Percentiles rank a stretch among this genome's conserved stretches.
These are phyloP conservation scores for Caenorhabditis panamensis DNA, from an alignment of 2,888 invertebrate species.

Conservation along the genomic window DNA sequence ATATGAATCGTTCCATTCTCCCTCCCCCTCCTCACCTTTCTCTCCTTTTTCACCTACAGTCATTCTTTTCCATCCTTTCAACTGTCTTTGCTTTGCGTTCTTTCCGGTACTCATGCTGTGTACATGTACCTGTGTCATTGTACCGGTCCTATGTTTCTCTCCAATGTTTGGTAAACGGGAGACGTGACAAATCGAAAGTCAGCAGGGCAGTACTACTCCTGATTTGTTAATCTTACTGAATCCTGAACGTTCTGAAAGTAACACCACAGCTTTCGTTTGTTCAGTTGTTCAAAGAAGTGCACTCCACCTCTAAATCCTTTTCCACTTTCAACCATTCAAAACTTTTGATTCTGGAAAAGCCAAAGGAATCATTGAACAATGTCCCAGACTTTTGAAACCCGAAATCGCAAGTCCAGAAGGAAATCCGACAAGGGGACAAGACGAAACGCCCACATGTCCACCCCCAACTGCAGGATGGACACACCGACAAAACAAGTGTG, in stretches of 20 bases:
- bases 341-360: too few species aligned
- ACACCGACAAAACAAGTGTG: conserved; percentile 5
- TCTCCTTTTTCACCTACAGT: conserved; percentile 26
- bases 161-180: conserved; percentile 31
- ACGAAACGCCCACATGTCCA: background rate
- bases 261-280: background rate
- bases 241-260: conserved; percentile 38
- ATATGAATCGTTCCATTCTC: conserved; percentile 48
- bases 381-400: conserved; percentile 10
- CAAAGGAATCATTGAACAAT: conserved; percentile 21
- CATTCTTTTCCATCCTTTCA: conserved; percentile 19
- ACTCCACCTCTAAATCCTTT: conserved; percentile 26
- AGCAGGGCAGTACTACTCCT: background rate
- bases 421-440: background rate
- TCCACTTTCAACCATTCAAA: background rate
- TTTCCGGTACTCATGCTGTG: conserved; percentile 45
- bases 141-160: conserved; percentile 27
- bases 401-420: background rate
- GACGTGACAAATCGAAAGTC: conserved; percentile 40
- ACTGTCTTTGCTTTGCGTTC: conserved; percentile 18
- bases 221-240: conserved; percentile 41
- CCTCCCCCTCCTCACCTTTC: conserved; percentile 17
- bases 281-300: background rate
- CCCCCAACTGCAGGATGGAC: background rate
- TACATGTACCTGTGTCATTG: conserved; percentile 17